A percentile compares a stretch with the other conserved stretches of the same genome.
Conservation (phyloP, 2,113 vertebrate genomes). For the Xerus inauris region DNA sequence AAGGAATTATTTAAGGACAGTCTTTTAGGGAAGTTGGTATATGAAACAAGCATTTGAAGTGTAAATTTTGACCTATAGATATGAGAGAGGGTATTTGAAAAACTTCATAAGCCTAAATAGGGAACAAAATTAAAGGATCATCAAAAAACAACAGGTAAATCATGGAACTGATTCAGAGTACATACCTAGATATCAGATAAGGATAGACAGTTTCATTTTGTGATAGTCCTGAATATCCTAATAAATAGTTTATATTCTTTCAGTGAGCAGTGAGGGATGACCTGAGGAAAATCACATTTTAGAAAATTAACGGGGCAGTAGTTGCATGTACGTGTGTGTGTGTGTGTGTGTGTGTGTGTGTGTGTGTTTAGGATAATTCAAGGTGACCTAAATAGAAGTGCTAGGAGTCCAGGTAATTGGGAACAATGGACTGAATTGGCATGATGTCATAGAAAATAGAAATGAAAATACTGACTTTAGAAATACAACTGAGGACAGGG, state of each 20-base stretch:
- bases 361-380: background rate
- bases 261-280: background rate
- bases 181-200: background rate
- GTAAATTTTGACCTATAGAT: background rate
- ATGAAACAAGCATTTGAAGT: background rate
- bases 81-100: background rate
- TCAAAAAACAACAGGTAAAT: conserved; percentile 6
- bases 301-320: background rate
- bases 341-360: too few relatives aligned
- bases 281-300: conserved; percentile 16
- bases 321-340: background rate
- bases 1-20: background rate
- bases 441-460: background rate
- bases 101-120: background rate
- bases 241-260: background rate
- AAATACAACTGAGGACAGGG: background rate
- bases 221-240: background rate
- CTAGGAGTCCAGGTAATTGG: background rate
- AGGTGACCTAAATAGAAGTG: background rate
- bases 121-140: background rate
- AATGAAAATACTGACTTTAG: background rate
- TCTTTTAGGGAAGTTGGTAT: background rate
- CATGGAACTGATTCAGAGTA: background rate
- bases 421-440: background rate
- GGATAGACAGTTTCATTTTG: background rate